Base-by-base conservation (phyloP, 1,140 invertebrate genomes). In the Aphaenogaster floridana region DNA sequence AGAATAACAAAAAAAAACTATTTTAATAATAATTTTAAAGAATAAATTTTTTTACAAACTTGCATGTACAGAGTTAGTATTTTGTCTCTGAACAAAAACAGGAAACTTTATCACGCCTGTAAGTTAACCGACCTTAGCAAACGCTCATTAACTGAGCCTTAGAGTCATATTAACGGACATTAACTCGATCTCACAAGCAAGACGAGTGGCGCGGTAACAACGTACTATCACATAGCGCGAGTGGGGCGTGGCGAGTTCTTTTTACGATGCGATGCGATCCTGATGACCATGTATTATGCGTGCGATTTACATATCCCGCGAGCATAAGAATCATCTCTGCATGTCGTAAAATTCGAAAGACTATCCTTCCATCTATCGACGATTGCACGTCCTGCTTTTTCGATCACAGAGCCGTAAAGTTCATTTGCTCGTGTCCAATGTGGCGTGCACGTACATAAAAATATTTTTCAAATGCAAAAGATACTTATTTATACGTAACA, bases 271-370 rank as follows among this genome's bases (percentile, higher is more conserved):
- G 39, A 48, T 61, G 57, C 57, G 34, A 34, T 69, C 42, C 52
- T 45, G 48, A 81, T 69, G 50, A 45, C 21, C 66, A 45, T 42
- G 42, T 79, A 64, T 71, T 71, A 71, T 71, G 64, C 66, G 64
- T 71, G 50, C 64, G 64, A 81, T 69, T 48, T 80, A 57, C 64
- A 71, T 81, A 81, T 69, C 36, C 36, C 21, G 48, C 64, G 64
- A 34, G 48, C 50, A n/a, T 34, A 71, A 81, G 79, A 68, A 9
- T 57, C 64, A 28, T 71, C 36, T 34, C 21, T 34, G 66, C 66
- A 50, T 50, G 15, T 81, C 50, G 17, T 81, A 81, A 81, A 81
- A 71, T 13, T 45, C 39, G 21, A 34, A 57, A 39, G 50, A 17
- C 78, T 34, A 50, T 79, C 61, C 45, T 39, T 45, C 21, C 13